These are phyloP conservation scores for Lycocerus yunnanus DNA, from an alignment of 2,888 invertebrate genomes.

Conservation along the genomic window DNA sequence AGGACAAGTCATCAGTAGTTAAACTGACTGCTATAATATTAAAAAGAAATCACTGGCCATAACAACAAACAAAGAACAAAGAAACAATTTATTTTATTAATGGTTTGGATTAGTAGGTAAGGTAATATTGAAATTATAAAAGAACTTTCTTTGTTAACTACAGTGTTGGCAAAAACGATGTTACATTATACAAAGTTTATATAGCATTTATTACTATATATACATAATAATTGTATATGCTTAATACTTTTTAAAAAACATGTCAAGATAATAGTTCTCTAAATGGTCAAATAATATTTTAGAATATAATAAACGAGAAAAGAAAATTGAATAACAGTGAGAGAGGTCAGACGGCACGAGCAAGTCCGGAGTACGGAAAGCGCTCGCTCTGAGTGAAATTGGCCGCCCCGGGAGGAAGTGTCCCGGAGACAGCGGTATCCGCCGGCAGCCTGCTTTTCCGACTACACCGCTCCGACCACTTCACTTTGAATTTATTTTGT, in stretches of 20 bases:
- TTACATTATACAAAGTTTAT: too few species aligned
- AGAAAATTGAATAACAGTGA: conserved; percentile 21
- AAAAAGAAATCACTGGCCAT: too few species aligned
- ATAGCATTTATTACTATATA: too few species aligned
- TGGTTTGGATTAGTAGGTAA: too few species aligned
- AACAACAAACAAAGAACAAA: too few species aligned
- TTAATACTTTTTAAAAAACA: not conserved
- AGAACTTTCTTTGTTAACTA: too few species aligned
- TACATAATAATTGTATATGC: too few species aligned
- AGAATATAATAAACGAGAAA: conserved; percentile 18
- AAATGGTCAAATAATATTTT: not conserved
- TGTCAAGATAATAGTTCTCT: not conserved
- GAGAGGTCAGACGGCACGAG: conserved; percentile 40
- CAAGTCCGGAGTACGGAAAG: conserved; percentile 51
- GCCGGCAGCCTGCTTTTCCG: conserved; percentile 53
- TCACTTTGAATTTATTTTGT: conserved; percentile 50
- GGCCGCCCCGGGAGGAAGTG: conserved; percentile 58
- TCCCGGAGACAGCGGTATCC: conserved; percentile 60
- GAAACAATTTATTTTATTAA: too few species aligned
- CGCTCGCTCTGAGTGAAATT: conserved; percentile 57
- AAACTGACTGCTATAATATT: too few species aligned
- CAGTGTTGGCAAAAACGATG: too few species aligned
- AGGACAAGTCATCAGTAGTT: too few species aligned
- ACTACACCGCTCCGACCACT: conserved; percentile 52
- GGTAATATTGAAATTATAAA: too few species aligned